These are phyloP conservation scores for Maniola jurtina DNA, from an alignment of 1,140 invertebrate genomes.

Conservation along the genomic window DNA sequence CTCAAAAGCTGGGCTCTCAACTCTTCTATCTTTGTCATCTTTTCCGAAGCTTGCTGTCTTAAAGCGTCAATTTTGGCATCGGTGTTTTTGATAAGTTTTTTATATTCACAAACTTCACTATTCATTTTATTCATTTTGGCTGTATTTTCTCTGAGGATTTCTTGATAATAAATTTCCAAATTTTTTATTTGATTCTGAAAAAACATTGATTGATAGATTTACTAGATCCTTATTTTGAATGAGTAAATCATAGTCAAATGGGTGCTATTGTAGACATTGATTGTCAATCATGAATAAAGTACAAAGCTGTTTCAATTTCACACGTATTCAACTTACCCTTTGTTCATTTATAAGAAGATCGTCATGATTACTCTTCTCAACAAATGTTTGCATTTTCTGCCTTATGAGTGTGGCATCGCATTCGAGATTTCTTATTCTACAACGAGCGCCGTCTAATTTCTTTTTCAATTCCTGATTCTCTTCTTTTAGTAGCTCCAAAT, in stretches of 20 bases:
- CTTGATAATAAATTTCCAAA: constrained; percentile 67
- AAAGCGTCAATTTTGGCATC: constrained; percentile 69
- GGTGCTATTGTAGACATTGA: no score
- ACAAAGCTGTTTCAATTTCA: not conserved
- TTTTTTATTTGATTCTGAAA: constrained; percentile 71
- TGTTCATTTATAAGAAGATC: constrained; percentile 79
- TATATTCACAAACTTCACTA: constrained; percentile 55
- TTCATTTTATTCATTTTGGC: constrained; percentile 68
- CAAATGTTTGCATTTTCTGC: constrained; percentile 75
- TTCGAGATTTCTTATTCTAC: constrained; percentile 80
- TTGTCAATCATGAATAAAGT: no score
- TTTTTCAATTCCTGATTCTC: constrained; percentile 78
- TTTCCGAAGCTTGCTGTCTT: constrained; percentile 60
- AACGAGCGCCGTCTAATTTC: constrained; percentile 79
- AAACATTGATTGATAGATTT: not conserved
- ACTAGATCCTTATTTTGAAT: constrained; percentile 43
- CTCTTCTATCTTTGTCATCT: constrained; percentile 67
- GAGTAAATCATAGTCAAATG: not conserved
- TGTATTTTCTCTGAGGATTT: constrained; percentile 66
- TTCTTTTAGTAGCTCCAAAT: constrained; percentile 69
- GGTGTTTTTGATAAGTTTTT: constrained; percentile 60
- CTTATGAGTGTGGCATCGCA: constrained; percentile 73
- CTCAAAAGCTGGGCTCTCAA: constrained; percentile 59
- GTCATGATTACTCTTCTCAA: constrained; percentile 80
- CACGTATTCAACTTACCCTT: constrained; percentile 56